These are phyloP conservation scores for Drosophila bocqueti DNA, from an alignment of 1,140 invertebrate genomes.

Conservation along the genomic window DNA sequence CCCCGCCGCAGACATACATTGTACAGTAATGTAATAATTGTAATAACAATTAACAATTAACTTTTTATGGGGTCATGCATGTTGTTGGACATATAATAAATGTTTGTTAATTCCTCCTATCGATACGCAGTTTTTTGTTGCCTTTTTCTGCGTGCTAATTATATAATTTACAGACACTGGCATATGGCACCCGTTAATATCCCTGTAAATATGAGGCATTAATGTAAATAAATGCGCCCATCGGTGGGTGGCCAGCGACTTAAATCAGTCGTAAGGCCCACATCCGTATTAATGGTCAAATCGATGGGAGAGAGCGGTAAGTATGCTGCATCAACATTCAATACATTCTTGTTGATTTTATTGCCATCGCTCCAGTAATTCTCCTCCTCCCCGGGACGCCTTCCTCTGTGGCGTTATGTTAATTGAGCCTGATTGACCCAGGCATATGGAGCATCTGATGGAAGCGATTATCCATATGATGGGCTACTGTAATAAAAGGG, in stretches of 20 bases:
- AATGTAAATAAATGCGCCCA: slow-evolving; percentile 45
- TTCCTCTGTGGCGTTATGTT: slow-evolving; percentile 24
- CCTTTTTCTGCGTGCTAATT: slow-evolving; percentile 22
- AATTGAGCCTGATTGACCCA: slow-evolving; percentile 50
- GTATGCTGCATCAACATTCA: slow-evolving; percentile 25
- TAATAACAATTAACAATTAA: slow-evolving; percentile 63
- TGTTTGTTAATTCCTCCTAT: slow-evolving; percentile 56
- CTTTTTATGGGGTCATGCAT: slow-evolving; percentile 57
- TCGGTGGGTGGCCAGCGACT: slow-evolving; percentile 23
- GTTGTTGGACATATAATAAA: slow-evolving; percentile 54
- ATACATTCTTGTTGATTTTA: slow-evolving; percentile 50
- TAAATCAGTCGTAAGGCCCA: slow-evolving; percentile 47
- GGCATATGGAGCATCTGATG: slow-evolving; percentile 5
- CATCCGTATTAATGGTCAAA: slow-evolving; percentile 27
- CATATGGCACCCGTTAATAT: slow-evolving; percentile 41
- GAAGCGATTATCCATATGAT: slow-evolving; percentile 19
- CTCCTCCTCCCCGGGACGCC: not conserved
- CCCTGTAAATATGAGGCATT: slow-evolving; percentile 55
- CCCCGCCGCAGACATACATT: slow-evolving; percentile 25
- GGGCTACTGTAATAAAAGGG: slow-evolving; percentile 1
- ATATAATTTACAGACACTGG: slow-evolving; percentile 39
- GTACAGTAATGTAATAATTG: slow-evolving; percentile 20
- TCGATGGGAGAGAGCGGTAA: slow-evolving; percentile 20
- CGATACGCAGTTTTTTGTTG: slow-evolving; percentile 19
- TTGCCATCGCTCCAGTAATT: slow-evolving; percentile 40